These are phyloP conservation scores for Plemyria rubiginata DNA, from an alignment of 2,888 invertebrate species.

Conservation along the genomic window DNA sequence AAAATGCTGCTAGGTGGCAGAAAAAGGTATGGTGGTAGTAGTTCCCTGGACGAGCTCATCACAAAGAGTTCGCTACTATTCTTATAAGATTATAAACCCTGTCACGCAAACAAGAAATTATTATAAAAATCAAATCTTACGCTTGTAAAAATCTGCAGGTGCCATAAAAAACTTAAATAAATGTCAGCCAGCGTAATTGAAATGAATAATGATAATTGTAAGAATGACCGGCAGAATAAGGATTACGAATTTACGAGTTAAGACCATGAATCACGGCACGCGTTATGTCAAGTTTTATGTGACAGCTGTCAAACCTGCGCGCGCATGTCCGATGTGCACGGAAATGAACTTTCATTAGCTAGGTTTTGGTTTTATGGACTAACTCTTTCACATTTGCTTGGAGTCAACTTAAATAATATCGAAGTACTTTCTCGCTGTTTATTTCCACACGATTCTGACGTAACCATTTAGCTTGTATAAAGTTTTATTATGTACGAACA, in stretches of 20 bases:
- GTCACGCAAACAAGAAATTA: too few species aligned
- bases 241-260: conserved; percentile 6
- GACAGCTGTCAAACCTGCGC: conserved; percentile 53
- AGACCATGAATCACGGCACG: conserved; percentile 15
- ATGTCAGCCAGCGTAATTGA: conserved; percentile 13
- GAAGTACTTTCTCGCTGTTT: conserved; percentile 63
- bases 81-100: too few species aligned
- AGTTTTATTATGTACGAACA: conserved; percentile 47
- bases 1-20: too few species aligned
- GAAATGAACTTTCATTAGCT: conserved; percentile 57
- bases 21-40: too few species aligned
- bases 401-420: conserved; percentile 37
- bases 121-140: too few species aligned
- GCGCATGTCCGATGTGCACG: conserved; percentile 45
- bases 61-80: too few species aligned
- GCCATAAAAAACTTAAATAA: conserved; percentile 5
- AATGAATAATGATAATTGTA: conserved; percentile 11
- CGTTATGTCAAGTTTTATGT: conserved; percentile 36
- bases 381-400: conserved; percentile 48
- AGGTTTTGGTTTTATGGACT: conserved; percentile 37
- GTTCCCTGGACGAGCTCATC: too few species aligned
- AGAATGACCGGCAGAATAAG: conserved; percentile 13
- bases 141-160: neutral
- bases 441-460: conserved; percentile 75
- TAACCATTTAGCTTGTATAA: conserved; percentile 26